These are phyloP conservation scores for Todiramphus saurophagus DNA, from an alignment of 2,113 vertebrate species.

Conservation along the genomic window DNA sequence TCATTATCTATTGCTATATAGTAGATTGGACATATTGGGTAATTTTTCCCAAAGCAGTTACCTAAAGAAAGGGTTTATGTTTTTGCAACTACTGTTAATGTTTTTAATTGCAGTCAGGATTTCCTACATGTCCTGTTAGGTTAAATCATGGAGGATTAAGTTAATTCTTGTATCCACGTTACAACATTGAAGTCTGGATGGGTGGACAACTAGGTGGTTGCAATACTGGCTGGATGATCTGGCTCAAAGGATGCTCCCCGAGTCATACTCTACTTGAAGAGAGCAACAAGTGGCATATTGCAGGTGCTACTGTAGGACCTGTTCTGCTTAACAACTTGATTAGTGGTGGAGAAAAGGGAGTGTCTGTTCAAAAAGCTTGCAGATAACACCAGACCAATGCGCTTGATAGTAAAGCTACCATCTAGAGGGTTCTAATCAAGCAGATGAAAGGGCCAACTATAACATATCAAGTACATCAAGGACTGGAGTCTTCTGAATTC, in stretches of 20 bases:
- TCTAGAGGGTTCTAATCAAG: neutral
- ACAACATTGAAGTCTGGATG: neutral
- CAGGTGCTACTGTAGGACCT: neutral
- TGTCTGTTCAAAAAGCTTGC: neutral
- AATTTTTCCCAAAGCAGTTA: neutral
- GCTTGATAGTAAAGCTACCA: neutral
- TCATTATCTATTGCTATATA: neutral
- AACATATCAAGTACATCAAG: neutral
- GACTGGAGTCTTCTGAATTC: neutral
- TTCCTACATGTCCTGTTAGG: neutral
- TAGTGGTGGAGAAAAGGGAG: accelerated
- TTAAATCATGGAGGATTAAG: neutral
- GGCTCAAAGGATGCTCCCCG: neutral
- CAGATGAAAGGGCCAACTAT: neutral
- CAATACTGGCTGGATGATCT: neutral
- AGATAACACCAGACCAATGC: neutral
- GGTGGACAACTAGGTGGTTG: neutral
- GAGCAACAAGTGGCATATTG: accelerated
- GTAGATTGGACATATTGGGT: neutral
- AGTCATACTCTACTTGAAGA: neutral
- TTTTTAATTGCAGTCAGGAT: neutral
- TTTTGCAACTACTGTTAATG: neutral
- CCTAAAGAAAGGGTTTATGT: neutral
- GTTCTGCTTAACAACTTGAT: neutral
- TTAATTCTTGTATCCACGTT: neutral